Percentiles rank a stretch among this genome's conserved stretches.
These are phyloP conservation scores for Falco cherrug DNA, from an alignment of 2,797 vertebrate genomes.

Conservation along the genomic window DNA sequence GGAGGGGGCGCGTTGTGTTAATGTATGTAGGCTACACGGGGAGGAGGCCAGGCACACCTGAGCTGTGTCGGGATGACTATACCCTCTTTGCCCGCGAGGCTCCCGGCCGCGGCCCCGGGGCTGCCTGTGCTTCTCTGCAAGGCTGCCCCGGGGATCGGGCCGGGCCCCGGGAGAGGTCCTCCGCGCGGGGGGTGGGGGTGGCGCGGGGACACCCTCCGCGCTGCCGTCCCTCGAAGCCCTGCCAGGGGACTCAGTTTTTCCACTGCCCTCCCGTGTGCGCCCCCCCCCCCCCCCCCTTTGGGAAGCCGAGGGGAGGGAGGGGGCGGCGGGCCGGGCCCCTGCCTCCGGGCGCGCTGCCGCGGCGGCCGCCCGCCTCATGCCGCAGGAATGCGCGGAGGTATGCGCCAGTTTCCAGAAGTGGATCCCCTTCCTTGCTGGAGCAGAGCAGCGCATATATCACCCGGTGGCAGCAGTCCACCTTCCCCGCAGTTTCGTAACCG, in stretches of 20 bases:
- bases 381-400: conserved; percentile 87
- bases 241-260: conserved; percentile 7
- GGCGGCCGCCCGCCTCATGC: conserved; percentile 53
- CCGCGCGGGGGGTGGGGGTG: background rate
- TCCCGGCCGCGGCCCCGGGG: too few species aligned
- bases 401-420: conserved; percentile 89
- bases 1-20: background rate
- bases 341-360: conserved; percentile 43
- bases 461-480: conserved; percentile 82
- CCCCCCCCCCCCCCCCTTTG: background rate
- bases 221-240: background rate
- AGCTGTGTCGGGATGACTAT: background rate
- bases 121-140: background rate
- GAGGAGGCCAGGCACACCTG: background rate
- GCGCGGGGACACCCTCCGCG: background rate
- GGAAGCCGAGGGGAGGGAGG: background rate
- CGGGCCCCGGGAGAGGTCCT: background rate
- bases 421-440: conserved; percentile 77
- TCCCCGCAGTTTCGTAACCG: conserved; percentile 88
- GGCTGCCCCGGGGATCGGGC: background rate
- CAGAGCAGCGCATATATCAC: conserved; percentile 81
- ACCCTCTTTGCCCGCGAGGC: background rate
- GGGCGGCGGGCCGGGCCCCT: background rate
- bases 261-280: background rate
- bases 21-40: background rate